phyloP scores from a whole-genome alignment of 2,797 vertebrate genomes.

The Coranthus polyacanthus region DNA sequence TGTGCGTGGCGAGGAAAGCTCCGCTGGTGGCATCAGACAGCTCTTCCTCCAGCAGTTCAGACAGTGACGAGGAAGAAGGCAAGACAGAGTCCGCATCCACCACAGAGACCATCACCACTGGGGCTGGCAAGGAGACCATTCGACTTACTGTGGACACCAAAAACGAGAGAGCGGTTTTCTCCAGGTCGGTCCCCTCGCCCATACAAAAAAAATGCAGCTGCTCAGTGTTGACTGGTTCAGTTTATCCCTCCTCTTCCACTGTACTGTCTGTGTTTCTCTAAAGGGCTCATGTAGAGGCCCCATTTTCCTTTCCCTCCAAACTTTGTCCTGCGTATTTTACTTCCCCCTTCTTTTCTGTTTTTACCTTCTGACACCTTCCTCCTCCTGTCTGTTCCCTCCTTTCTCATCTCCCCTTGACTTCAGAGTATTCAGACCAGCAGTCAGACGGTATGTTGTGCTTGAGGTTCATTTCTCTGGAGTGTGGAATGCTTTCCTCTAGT shows the following conservation, averaged over 20 bases:
- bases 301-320: constrained; percentile 23
- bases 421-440: constrained; percentile 86
- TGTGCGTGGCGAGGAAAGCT: constrained; percentile 89
- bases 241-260: background rate
- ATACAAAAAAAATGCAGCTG: constrained; percentile 2
- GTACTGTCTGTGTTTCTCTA: background rate
- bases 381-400: constrained; percentile 66
- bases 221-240: constrained; percentile 17
- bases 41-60: constrained; percentile 91
- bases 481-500: constrained; percentile 64
- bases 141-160: constrained; percentile 79
- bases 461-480: constrained; percentile 60
- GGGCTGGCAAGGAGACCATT: constrained; percentile 82
- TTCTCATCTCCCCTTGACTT: constrained; percentile 70
- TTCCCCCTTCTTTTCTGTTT: constrained; percentile 54
- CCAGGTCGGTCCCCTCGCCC: constrained; percentile 68
- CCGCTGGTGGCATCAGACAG: constrained; percentile 91
- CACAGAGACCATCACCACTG: constrained; percentile 80
- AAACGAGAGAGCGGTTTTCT: constrained; percentile 83
- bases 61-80: constrained; percentile 88
- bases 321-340: constrained; percentile 34
- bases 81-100: constrained; percentile 74
- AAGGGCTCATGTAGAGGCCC: constrained; percentile 32
- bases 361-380: constrained; percentile 56
- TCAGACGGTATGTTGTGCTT: constrained; percentile 83